Conservation (phyloP, 2,113 vertebrate species). For the Alosa alosa region DNA sequence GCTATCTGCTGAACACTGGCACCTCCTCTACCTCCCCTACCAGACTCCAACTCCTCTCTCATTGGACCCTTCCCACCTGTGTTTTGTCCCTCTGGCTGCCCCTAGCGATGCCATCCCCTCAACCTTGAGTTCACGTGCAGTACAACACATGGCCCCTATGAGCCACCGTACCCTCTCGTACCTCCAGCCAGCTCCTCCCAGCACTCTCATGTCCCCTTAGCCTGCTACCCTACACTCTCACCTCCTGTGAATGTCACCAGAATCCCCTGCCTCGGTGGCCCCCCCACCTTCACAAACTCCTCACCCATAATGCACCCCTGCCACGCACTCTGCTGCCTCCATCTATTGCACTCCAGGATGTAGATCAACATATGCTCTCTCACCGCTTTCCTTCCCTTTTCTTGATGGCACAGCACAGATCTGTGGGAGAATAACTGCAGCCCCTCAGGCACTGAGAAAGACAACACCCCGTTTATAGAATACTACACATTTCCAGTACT, state of each 20-base stretch:
- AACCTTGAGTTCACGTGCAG: not conserved
- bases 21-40: not conserved
- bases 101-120: not conserved
- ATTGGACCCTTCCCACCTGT: not conserved
- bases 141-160: not conserved
- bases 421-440: not conserved
- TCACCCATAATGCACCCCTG: constrained; percentile 10
- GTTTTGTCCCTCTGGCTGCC: not conserved
- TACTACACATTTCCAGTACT: not conserved
- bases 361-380: not conserved
- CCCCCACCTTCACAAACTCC: not conserved
- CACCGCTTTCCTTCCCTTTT: not conserved
- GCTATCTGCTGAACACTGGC: not conserved
- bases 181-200: not conserved
- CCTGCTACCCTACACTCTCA: not conserved
- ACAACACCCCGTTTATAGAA: not conserved
- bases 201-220: not conserved
- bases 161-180: not conserved
- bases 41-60: not conserved
- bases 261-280: not conserved
- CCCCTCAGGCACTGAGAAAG: not conserved
- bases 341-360: not conserved
- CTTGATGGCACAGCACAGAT: not conserved
- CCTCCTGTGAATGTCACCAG: constrained; percentile 7
- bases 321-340: not conserved